Percentiles rank a stretch among this genome's conserved stretches.
Conservation (phyloP, 2,113 vertebrate genomes). For the Loxodonta africana region DNA sequence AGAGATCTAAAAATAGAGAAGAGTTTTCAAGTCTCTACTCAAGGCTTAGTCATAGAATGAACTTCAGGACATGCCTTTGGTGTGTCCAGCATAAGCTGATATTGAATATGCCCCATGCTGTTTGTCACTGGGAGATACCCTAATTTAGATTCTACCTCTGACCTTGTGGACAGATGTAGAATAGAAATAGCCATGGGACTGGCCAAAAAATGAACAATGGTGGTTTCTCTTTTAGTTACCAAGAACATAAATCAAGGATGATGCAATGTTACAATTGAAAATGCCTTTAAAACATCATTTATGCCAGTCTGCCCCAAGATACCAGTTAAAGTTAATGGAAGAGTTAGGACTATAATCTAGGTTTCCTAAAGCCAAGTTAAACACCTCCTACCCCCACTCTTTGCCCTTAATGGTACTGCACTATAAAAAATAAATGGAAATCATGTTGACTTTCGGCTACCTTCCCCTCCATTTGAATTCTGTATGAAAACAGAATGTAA, state of each 20-base stretch:
- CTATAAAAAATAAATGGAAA: not conserved
- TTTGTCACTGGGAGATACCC: slow-evolving; percentile 68
- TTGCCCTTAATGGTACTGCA: not conserved
- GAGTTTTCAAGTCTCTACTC: slow-evolving; percentile 63
- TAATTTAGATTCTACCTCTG: slow-evolving; percentile 72
- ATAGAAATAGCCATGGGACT: slow-evolving; percentile 46
- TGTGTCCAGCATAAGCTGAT: slow-evolving; percentile 65
- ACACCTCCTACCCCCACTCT: not conserved
- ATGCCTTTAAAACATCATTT: not conserved
- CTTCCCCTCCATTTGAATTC: slow-evolving; percentile 7
- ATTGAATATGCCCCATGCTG: slow-evolving; percentile 68
- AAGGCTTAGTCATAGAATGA: slow-evolving; percentile 67
- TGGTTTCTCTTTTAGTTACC: slow-evolving; percentile 41
- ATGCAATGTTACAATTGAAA: slow-evolving; percentile 49
- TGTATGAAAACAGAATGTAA: not conserved
- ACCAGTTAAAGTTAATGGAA: slow-evolving; percentile 32
- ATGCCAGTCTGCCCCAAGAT: not conserved
- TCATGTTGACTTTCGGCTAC: not conserved
- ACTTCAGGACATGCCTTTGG: slow-evolving; percentile 69
- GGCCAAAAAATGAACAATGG: slow-evolving; percentile 46
- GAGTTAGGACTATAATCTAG: not conserved
- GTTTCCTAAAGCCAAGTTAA: not conserved
- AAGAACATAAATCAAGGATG: slow-evolving; percentile 51
- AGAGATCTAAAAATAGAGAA: slow-evolving; percentile 71
- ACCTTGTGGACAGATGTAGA: slow-evolving; percentile 64